Evolutionary conservation across 2,113 vertebrate species (phyloP), one percentile per base, ranked within the genome.

Genomic region (Steatornis caripensis): DNA sequence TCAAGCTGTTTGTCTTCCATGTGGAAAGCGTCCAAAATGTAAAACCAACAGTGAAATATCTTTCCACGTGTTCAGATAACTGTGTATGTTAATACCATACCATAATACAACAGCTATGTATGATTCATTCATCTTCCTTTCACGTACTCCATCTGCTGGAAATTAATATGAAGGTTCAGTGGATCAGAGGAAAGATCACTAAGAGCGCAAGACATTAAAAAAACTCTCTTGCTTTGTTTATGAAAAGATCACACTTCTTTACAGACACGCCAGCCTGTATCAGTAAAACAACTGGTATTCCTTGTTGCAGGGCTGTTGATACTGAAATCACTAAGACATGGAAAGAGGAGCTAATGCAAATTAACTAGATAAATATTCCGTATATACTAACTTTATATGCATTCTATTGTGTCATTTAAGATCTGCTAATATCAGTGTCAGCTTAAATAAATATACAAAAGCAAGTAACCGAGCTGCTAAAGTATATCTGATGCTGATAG

Each of bases 121-220:
- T 71, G 74, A 89, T 53, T 88, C 53, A 84, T 71, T 90, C 76
- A 84, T 74, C 65, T 93, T 85, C 70, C 45, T 79, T 95, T 95
- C 84, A 69, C 57, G 53, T 32, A 58, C 84, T 95, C 84, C 94
- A 89, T 96, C 96, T 96, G 61, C 96, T 96, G 95, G 97, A 91
- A 92, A 94, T 72, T 12, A 76, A 37, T 2, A 0, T 32, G 57
- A 89, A 91, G 29, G 41, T 79, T 93, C 91, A 82, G 65, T 30
- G 41, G 36, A 60, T 84, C 60, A 78, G 48, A 86, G 34, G 43
- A 58, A 71, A 76, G 43, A 84, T 45, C 43, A 39, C n/a, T 65
- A 68, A 75, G 57, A 87, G 39, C 16, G 26, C 34, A 55, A 57
- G 23, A 57, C 3, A 16, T 88, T 49, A 11, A 62, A 90, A 90